phyloP scores from a whole-genome alignment of 2,797 vertebrate genomes.

The Labroides dimidiatus region DNA sequence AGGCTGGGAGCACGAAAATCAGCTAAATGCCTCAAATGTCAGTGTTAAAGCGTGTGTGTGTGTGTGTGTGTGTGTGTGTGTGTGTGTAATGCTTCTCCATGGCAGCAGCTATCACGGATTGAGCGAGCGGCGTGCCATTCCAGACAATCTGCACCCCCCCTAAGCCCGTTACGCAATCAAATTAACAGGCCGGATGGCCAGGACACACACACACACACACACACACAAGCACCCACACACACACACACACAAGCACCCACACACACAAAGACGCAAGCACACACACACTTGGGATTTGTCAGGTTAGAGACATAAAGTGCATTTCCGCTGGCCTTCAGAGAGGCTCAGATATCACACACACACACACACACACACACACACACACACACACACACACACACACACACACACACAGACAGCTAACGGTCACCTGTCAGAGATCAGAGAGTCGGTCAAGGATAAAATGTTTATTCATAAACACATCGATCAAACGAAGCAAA shows the following conservation, averaged over 20 bases:
- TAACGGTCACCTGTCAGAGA: conserved; percentile 38
- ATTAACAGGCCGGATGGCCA: conserved; percentile 70
- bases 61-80: conserved; percentile 21
- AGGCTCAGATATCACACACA: conserved; percentile 31
- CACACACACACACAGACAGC: background rate
- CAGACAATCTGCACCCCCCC: conserved; percentile 69
- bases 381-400: background rate
- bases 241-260: background rate
- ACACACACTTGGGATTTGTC: conserved; percentile 53
- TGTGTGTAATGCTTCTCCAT: conserved; percentile 47
- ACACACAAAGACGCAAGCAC: conserved; percentile 12
- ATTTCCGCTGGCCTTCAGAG: conserved; percentile 47
- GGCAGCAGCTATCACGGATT: conserved; percentile 58
- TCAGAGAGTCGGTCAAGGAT: background rate
- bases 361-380: background rate
- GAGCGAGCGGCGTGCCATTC: conserved; percentile 69
- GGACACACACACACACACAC: conserved; percentile 21
- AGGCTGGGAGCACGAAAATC: conserved; percentile 11
- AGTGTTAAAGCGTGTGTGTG: conserved; percentile 13
- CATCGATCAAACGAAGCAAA: background rate
- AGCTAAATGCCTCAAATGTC: conserved; percentile 39
- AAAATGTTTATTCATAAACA: background rate
- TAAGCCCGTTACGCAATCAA: conserved; percentile 77
- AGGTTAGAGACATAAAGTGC: conserved; percentile 60
- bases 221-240: conserved; percentile 11